Evolutionary conservation across 2,888 invertebrate species (phyloP).

Genomic region (Matsumyia berberina): DNA sequence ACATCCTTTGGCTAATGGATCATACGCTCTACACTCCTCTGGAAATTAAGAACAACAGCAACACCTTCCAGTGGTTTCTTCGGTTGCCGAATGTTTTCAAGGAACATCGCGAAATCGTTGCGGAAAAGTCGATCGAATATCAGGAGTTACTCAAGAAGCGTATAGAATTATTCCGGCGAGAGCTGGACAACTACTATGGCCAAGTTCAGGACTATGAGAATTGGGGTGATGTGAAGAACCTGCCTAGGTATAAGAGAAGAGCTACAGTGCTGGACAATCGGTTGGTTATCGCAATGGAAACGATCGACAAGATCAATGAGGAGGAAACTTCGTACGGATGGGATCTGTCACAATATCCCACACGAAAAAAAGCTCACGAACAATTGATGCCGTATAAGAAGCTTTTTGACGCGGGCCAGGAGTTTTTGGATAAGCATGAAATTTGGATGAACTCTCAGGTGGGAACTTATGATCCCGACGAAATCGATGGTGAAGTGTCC

Average conservation of each 20-base stretch:
- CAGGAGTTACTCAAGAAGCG: constrained; percentile 91
- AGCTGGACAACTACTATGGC: constrained; percentile 91
- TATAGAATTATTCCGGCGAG: constrained; percentile 92
- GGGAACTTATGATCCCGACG: constrained; percentile 93
- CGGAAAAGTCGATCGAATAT: constrained; percentile 93
- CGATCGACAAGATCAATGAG: constrained; percentile 94
- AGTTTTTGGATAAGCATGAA: constrained; percentile 92
- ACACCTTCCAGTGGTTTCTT: constrained; percentile 94
- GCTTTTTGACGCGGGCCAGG: constrained; percentile 94
- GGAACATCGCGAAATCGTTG: constrained; percentile 91
- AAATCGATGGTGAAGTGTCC: constrained; percentile 88
- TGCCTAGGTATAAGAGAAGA: constrained; percentile 90
- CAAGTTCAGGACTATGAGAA: constrained; percentile 94
- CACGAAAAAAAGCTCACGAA: constrained; percentile 91
- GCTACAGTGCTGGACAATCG: constrained; percentile 90
- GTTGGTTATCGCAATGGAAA: constrained; percentile 88
- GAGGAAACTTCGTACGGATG: constrained; percentile 95
- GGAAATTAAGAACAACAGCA: constrained; percentile 95
- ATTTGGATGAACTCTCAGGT: constrained; percentile 94
- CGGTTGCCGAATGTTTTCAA: constrained; percentile 92
- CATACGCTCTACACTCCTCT: constrained; percentile 91
- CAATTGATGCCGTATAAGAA: constrained; percentile 93
- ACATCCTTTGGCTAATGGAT: constrained; percentile 93
- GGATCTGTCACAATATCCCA: constrained; percentile 94
- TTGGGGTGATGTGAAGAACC: constrained; percentile 93